Evolutionary conservation across 2,113 vertebrate genomes (phyloP).

Genomic region (Thinocorus orbignyianus): DNA sequence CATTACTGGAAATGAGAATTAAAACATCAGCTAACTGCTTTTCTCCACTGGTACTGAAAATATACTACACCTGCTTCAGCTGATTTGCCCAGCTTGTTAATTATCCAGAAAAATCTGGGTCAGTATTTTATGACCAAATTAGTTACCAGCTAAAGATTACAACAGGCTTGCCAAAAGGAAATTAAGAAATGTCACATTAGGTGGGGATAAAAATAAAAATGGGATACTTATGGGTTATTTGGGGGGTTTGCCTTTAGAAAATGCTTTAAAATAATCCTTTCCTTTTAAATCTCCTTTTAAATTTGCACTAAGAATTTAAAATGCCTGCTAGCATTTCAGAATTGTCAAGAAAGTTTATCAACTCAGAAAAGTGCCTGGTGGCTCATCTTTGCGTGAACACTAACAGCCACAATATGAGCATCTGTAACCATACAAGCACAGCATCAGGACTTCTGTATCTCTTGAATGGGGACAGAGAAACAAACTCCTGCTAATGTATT

Average conservation of each 20-base stretch:
- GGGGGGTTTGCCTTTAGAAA: background rate
- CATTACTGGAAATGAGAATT: conserved; percentile 50
- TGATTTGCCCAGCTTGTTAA: conserved; percentile 51
- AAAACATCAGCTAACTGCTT: conserved; percentile 50
- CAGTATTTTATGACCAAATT: conserved; percentile 56
- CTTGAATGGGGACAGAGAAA: background rate
- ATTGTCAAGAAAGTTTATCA: background rate
- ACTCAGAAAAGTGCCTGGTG: background rate
- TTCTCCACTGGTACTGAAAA: conserved; percentile 48
- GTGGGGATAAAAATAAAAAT: conserved; percentile 22
- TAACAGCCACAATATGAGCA: background rate
- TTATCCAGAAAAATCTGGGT: conserved; percentile 64
- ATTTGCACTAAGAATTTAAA: background rate
- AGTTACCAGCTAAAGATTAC: conserved; percentile 38
- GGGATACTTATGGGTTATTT: background rate
- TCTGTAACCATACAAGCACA: background rate
- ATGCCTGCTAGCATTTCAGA: background rate
- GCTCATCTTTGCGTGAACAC: background rate
- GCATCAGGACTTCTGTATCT: background rate
- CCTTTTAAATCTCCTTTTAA: background rate
- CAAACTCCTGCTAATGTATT: background rate
- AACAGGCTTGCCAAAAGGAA: conserved; percentile 47
- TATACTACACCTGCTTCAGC: conserved; percentile 54
- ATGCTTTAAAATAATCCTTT: background rate
- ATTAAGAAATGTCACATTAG: conserved; percentile 1